Conservation (phyloP, 2,797 vertebrate species). For the Manis javanica region DNA sequence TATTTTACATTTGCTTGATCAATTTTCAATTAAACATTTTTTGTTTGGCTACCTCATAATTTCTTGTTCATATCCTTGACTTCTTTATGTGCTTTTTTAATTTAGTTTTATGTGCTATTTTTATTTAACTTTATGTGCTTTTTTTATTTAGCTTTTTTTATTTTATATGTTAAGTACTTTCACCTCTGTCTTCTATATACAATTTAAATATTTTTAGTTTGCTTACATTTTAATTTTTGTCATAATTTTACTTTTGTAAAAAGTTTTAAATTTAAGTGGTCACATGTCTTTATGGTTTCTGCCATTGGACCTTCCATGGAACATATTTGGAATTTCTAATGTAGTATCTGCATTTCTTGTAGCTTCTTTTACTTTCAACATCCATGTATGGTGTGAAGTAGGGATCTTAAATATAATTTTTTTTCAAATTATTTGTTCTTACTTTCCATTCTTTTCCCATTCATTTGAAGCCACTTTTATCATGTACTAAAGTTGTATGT, state of each 20-base stretch:
- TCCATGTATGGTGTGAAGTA: not conserved
- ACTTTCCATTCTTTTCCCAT: not conserved
- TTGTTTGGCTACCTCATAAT: not conserved
- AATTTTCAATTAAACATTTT: conserved; percentile 16
- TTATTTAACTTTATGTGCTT: not conserved
- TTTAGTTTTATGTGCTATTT: too few species aligned
- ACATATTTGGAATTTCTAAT: not conserved
- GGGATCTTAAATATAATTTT: not conserved
- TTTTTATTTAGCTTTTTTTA: conserved; percentile 39
- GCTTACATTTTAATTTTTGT: conserved; percentile 24
- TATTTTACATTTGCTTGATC: not conserved
- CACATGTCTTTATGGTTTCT: not conserved
- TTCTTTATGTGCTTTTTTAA: not conserved
- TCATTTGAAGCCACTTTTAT: conserved; percentile 6
- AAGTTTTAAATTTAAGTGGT: not conserved
- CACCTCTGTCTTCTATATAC: not conserved
- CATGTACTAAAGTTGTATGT: not conserved
- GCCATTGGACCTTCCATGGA: not conserved
- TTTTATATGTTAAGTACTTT: not conserved
- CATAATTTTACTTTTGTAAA: conserved; percentile 13
- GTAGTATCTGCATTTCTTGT: conserved; percentile 1
- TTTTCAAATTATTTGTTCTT: not conserved
- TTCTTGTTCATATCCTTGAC: not conserved
- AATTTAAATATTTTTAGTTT: not conserved
- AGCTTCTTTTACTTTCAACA: not conserved